Conservation (phyloP, 2,113 vertebrate genomes). For the Salvelinus alpinus region DNA sequence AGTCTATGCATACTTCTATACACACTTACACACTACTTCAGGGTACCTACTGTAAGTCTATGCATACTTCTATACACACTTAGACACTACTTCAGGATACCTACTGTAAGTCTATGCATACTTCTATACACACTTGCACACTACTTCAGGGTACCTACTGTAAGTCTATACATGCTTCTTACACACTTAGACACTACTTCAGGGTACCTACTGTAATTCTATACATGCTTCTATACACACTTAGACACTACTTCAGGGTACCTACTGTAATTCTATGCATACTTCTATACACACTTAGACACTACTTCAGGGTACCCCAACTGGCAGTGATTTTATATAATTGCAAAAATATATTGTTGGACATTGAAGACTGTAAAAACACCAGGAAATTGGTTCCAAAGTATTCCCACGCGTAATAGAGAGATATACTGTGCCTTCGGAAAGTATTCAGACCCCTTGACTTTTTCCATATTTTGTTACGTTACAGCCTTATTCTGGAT, state of each 20-base stretch:
- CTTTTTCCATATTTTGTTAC: no score
- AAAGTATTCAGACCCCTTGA: no score
- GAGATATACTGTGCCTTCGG: no score
- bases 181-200: not conserved
- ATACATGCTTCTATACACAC: not conserved
- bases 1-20: slow-evolving; percentile 58
- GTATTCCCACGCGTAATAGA: no score
- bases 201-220: slow-evolving; percentile 87
- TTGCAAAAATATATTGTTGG: no score
- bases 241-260: slow-evolving; percentile 53
- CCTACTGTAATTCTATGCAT: slow-evolving; percentile 82
- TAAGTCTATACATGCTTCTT: slow-evolving; percentile 72
- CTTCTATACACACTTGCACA: not conserved
- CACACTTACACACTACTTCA: not conserved
- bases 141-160: slow-evolving; percentile 77
- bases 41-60: slow-evolving; percentile 87
- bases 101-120: slow-evolving; percentile 85
- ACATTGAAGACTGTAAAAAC: no score
- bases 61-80: not conserved
- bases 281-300: not conserved
- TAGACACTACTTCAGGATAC: slow-evolving; percentile 53
- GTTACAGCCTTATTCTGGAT: no score
- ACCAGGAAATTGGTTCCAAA: no score
- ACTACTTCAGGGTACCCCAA: not conserved
- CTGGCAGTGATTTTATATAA: no score